Evolutionary conservation across 53 echinoderm and acorn worm genomes (phyloP).

Genomic region (Arbacia lixula): DNA sequence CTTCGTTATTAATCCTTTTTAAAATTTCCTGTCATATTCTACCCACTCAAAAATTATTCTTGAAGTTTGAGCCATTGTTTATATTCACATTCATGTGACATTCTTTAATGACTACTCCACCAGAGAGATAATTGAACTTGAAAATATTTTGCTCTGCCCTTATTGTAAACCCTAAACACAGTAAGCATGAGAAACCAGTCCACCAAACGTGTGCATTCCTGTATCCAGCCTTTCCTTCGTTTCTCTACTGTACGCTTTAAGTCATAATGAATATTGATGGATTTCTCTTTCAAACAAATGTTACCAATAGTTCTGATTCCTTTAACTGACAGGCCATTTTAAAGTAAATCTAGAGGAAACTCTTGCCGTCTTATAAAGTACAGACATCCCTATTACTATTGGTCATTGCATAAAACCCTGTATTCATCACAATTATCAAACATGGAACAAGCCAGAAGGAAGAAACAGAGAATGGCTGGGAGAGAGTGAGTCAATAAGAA

Average conservation of each 20-base stretch:
- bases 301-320: conserved; percentile 52
- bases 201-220: no score
- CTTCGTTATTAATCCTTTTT: no score
- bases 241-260: conserved; percentile 6
- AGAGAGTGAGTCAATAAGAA: conserved; percentile 27
- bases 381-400: conserved; percentile 45
- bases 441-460: conserved; percentile 1
- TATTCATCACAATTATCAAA: conserved; percentile 52
- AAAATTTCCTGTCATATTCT: no score
- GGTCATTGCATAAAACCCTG: conserved; percentile 13
- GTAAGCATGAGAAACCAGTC: no score
- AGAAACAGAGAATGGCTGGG: neutral
- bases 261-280: conserved; percentile 48
- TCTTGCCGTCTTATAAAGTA: conserved; percentile 54
- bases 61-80: neutral
- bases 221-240: no score
- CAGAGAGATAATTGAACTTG: neutral
- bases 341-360: conserved; percentile 52
- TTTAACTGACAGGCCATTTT: conserved; percentile 45
- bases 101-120: neutral
- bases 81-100: neutral
- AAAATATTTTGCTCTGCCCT: no score
- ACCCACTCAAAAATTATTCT: neutral
- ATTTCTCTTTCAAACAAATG: conserved; percentile 52
- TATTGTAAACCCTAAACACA: no score